phyloP scores from a whole-genome alignment of 2,797 vertebrate species.

The Octomys mimax region DNA sequence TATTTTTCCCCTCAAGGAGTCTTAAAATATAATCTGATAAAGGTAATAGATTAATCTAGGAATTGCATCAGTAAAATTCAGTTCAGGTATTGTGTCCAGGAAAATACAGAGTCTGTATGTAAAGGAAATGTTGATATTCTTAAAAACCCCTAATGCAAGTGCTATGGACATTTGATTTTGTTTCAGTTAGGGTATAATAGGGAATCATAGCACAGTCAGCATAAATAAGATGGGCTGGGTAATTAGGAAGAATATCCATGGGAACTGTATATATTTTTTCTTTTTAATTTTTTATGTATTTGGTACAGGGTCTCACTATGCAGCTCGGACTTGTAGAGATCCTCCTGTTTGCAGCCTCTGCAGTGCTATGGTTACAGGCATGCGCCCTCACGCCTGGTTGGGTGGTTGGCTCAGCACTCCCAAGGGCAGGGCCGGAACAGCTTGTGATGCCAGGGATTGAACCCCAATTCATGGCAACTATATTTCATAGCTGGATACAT shows the following conservation, averaged over 20 bases:
- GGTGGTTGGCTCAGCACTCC: too few species aligned
- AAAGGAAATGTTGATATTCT: background rate
- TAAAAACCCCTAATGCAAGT: background rate
- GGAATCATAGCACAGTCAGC: background rate
- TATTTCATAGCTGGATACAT: conserved; percentile 57
- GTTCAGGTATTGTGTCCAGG: conserved; percentile 19
- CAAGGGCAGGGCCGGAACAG: too few species aligned
- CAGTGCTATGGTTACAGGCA: too few species aligned
- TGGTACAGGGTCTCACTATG: too few species aligned
- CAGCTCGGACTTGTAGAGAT: too few species aligned
- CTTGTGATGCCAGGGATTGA: too few species aligned
- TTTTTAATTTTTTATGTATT: too few species aligned
- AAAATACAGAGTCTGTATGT: background rate
- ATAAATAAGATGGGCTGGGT: conserved; percentile 6
- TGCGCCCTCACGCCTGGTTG: too few species aligned
- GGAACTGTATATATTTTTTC: background rate
- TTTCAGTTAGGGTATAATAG: background rate
- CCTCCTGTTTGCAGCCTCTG: too few species aligned
- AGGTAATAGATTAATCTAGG: conserved; percentile 34
- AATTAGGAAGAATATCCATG: conserved; percentile 58
- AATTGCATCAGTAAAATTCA: conserved; percentile 20
- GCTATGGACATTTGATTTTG: background rate
- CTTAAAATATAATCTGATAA: conserved; percentile 2
- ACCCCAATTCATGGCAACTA: background rate
- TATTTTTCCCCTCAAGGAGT: background rate